These are phyloP conservation scores for Bryconaethiops microstoma DNA, from an alignment of 2,797 vertebrate species.

Conservation along the genomic window DNA sequence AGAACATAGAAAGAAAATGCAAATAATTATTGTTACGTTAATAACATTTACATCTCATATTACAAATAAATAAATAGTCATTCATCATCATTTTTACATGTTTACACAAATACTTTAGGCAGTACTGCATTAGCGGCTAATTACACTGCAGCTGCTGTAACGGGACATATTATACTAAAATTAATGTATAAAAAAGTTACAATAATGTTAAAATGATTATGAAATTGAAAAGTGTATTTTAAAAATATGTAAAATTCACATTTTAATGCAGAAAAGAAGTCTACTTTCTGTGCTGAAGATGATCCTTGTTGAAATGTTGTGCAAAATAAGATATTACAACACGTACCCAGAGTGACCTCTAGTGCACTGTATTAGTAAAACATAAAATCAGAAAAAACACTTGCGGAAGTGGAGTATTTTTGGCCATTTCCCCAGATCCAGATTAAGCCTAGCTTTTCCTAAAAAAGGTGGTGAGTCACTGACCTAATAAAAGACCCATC, in stretches of 20 bases:
- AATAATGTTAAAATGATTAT: not conserved
- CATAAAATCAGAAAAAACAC: not conserved
- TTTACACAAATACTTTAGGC: not conserved
- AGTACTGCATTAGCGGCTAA: not conserved
- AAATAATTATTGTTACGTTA: not conserved
- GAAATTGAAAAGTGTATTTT: not conserved
- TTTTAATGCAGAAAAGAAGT: not conserved
- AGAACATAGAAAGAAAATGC: not conserved
- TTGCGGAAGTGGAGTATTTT: not conserved
- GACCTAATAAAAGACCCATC: not conserved
- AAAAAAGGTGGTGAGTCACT: not conserved
- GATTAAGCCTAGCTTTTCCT: not conserved
- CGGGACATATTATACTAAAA: not conserved
- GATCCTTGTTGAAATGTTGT: not conserved
- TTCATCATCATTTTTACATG: not conserved
- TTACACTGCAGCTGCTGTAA: not conserved
- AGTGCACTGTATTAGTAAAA: conserved; percentile 7
- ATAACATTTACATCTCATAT: not conserved
- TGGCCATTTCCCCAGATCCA: not conserved
- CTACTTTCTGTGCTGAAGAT: not conserved
- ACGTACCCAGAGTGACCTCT: conserved; percentile 13
- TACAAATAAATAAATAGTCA: not conserved
- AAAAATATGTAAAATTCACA: conserved; percentile 2
- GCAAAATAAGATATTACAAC: not conserved
- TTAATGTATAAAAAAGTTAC: not conserved